Evolutionary conservation across 2,888 invertebrate genomes (phyloP).

Genomic region (Neoaliturus tenellus): DNA sequence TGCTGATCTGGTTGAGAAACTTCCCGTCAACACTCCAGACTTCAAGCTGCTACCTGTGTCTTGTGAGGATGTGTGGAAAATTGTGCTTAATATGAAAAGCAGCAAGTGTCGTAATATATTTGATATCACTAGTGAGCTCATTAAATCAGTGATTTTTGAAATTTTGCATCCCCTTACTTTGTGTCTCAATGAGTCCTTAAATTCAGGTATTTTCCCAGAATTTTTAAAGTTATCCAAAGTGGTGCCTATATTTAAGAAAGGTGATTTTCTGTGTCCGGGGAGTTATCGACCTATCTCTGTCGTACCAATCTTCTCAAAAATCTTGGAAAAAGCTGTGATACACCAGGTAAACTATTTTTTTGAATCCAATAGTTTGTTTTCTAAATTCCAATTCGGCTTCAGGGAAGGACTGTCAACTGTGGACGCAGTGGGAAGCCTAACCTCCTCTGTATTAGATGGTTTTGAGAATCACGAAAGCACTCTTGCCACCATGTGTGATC

Average conservation of each 20-base stretch:
- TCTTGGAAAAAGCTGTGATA: not conserved
- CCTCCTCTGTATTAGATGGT: not conserved
- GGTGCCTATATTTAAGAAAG: slow-evolving; percentile 9
- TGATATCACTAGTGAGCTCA: no score
- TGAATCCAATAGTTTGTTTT: not conserved
- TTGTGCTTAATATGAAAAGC: not conserved
- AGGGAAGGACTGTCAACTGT: not conserved
- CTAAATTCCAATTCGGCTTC: not conserved
- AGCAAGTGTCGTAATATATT: no score
- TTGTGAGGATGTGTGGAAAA: not conserved
- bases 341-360: no score
- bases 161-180: no score
- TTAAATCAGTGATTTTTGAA: no score
- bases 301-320: not conserved
- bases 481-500: not conserved
- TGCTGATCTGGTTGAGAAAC: no score
- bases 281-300: not conserved
- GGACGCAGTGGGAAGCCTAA: slow-evolving; percentile 1
- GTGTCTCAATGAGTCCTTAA: no score
- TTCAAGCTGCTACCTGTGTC: not conserved
- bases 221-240: not conserved
- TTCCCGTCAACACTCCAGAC: not conserved
- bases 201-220: not conserved
- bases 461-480: not conserved
- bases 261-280: not conserved